These are phyloP conservation scores for Xenus cinereus DNA, from an alignment of 2,113 vertebrate species.

Conservation along the genomic window DNA sequence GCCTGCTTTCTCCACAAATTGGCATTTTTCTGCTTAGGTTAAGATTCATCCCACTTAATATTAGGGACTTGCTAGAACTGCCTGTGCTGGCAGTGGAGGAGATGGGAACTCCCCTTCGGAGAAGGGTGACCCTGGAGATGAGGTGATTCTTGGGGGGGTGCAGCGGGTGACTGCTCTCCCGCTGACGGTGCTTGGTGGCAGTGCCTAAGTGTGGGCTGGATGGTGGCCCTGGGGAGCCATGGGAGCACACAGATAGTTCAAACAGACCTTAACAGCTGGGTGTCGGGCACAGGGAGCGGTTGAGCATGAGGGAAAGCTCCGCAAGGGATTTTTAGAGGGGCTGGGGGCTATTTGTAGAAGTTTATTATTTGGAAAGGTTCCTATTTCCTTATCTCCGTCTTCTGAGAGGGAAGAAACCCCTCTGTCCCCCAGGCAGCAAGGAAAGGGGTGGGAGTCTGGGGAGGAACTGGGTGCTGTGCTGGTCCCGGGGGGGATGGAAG, in stretches of 20 bases:
- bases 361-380: neutral
- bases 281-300: no score
- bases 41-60: neutral
- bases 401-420: neutral
- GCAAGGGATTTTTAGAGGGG: neutral
- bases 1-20: neutral
- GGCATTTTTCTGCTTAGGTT: neutral
- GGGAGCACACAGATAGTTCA: neutral
- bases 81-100: neutral
- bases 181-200: neutral
- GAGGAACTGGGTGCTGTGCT: neutral
- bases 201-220: neutral
- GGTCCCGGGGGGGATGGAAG: neutral
- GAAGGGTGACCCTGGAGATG: neutral
- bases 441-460: neutral
- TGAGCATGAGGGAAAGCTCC: neutral
- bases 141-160: neutral
- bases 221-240: accelerated
- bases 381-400: neutral
- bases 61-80: accelerated
- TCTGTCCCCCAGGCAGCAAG: neutral
- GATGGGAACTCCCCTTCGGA: neutral
- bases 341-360: neutral
- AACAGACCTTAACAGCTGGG: accelerated
- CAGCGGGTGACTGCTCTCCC: neutral